A percentile compares a stretch with the other conserved stretches of the same genome.
phyloP scores from a whole-genome alignment of 2,113 vertebrate species.

The Rhinogobius similis region DNA sequence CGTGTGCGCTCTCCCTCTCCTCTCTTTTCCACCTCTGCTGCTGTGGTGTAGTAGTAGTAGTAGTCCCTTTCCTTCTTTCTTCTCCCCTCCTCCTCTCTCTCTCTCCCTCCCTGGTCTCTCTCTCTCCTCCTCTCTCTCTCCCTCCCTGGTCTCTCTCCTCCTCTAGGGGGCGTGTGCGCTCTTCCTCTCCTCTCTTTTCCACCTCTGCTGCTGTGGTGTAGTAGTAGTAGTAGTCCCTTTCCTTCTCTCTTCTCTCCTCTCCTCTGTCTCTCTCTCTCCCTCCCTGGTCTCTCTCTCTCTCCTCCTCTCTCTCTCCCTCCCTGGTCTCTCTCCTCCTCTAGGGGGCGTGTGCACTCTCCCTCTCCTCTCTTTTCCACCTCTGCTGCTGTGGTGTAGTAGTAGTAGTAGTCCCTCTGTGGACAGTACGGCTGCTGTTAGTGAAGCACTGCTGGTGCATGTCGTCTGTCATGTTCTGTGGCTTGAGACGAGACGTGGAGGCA shows the following conservation, averaged over 20 bases:
- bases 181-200: background rate
- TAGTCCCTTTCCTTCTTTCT: too few species aligned
- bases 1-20: background rate
- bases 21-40: too few species aligned
- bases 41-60: too few species aligned
- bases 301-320: background rate
- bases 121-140: background rate
- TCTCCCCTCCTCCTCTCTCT: background rate
- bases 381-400: conserved; percentile 32
- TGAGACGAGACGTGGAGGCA: conserved; percentile 63
- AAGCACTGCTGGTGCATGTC: conserved; percentile 54
- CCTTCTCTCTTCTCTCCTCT: background rate
- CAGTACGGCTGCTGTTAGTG: conserved; percentile 30
- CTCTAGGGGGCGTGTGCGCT: too few species aligned
- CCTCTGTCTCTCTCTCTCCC: too few species aligned
- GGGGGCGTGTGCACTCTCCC: background rate
- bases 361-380: conserved; percentile 17
- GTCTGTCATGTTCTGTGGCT: conserved; percentile 72
- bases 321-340: background rate
- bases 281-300: too few species aligned
- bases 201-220: background rate
- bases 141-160: background rate
- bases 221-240: too few species aligned
- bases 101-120: background rate
- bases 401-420: conserved; percentile 34